phyloP scores from a whole-genome alignment of 1,140 invertebrate species.

The Sycobia sp. region DNA sequence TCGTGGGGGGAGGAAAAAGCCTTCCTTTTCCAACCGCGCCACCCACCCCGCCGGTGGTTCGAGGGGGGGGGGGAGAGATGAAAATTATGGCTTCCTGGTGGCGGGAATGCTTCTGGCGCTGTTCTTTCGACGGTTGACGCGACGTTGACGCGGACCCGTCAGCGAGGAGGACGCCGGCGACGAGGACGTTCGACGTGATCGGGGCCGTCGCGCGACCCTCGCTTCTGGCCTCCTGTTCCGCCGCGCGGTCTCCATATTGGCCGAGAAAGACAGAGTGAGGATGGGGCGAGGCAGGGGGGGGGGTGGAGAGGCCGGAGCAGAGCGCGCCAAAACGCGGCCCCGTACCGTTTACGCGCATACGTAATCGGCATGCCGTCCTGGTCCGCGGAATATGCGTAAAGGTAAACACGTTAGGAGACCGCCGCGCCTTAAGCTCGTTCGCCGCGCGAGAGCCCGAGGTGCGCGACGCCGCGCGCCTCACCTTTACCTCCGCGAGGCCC shows the following conservation, averaged over 20 bases:
- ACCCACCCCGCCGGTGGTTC: no score
- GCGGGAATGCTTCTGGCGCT: conserved; percentile 54
- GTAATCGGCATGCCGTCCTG: conserved; percentile 45
- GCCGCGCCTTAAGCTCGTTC: no score
- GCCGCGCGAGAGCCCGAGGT: neutral
- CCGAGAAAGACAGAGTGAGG: no score
- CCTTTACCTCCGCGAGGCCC: neutral
- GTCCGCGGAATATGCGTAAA: conserved; percentile 41
- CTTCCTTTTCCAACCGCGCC: neutral
- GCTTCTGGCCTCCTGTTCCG: conserved; percentile 22
- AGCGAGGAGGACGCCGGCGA: no score
- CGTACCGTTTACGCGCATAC: no score
- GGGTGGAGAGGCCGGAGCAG: no score
- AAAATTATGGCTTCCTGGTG: conserved; percentile 54
- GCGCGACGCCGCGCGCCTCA: neutral
- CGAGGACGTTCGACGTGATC: no score
- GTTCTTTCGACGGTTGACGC: conserved; percentile 51
- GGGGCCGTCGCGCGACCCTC: neutral
- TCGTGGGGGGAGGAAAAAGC: no score
- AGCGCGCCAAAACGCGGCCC: no score
- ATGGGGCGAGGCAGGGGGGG: neutral
- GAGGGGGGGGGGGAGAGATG: neutral
- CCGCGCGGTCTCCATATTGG: conserved; percentile 6
- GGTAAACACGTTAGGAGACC: conserved; percentile 27
- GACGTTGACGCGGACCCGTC: conserved; percentile 47